A percentile compares a stretch with the other conserved stretches of the same genome.
phyloP scores from a whole-genome alignment of 1,140 invertebrate genomes.

The Caenorhabditis inopinata region DNA sequence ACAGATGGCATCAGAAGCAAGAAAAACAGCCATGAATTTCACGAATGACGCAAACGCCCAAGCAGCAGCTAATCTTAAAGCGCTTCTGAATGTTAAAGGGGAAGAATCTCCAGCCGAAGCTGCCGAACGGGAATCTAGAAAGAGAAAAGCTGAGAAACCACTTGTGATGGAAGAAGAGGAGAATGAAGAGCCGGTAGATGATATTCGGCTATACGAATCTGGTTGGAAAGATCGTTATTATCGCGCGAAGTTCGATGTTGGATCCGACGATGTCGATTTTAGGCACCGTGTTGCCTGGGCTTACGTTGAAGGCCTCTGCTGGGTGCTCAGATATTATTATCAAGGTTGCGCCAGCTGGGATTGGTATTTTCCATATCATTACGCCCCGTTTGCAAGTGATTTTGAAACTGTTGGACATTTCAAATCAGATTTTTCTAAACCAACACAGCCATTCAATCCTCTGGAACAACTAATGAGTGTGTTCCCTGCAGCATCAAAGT shows the following conservation, averaged over 20 bases:
- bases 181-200: constrained; percentile 82
- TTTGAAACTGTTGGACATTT: constrained; percentile 86
- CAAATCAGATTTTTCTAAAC: constrained; percentile 82
- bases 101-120: not conserved
- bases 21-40: constrained; percentile 21
- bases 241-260: constrained; percentile 89
- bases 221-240: constrained; percentile 98
- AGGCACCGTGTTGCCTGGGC: constrained; percentile 82
- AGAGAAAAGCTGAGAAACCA: constrained; percentile 20
- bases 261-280: constrained; percentile 79
- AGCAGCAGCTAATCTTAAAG: constrained; percentile 42
- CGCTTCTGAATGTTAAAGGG: constrained; percentile 19
- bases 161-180: constrained; percentile 71
- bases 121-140: not conserved
- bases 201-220: constrained; percentile 92
- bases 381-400: constrained; percentile 99
- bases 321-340: constrained; percentile 97
- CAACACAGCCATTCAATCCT: constrained; percentile 86
- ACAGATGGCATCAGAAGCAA: constrained; percentile 50
- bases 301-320: constrained; percentile 92
- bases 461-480: constrained; percentile 98
- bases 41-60: constrained; percentile 26
- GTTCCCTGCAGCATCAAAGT: constrained; percentile 91
- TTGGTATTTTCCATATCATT: constrained; percentile 99
- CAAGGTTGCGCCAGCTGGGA: constrained; percentile 99